phyloP scores from a whole-genome alignment of 92 coral and sea anemone species.

The Porites cylindrica region DNA sequence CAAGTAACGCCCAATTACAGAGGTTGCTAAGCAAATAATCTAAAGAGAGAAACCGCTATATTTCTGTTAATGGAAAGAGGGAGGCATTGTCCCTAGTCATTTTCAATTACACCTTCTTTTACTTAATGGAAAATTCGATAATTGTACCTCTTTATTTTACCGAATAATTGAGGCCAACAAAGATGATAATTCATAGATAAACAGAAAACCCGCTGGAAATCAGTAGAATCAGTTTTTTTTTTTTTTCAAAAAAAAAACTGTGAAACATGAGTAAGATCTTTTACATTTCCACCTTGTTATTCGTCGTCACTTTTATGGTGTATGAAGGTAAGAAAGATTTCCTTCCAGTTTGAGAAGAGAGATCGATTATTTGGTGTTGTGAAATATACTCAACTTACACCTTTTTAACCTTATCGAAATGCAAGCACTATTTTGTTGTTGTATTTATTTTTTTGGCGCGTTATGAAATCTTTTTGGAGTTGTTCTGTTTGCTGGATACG shows the following conservation, averaged over 20 bases:
- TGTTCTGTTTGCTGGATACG: too few relatives aligned
- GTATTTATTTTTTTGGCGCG: too few relatives aligned
- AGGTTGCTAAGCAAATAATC: background rate
- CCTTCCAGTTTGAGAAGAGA: background rate
- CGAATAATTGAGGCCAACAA: background rate
- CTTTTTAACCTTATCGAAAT: too few relatives aligned
- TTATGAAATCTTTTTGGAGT: too few relatives aligned
- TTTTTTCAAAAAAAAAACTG: background rate
- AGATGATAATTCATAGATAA: background rate
- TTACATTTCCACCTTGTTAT: background rate
- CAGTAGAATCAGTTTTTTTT: background rate
- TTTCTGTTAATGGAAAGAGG: slow-evolving; percentile 12
- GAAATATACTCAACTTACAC: too few relatives aligned
- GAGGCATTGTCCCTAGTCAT: background rate
- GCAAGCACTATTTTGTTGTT: too few relatives aligned
- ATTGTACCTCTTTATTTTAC: background rate
- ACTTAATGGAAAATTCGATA: slow-evolving; percentile 24
- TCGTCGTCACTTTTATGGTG: background rate
- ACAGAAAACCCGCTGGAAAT: background rate
- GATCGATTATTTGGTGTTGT: background rate
- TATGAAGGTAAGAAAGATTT: slow-evolving; percentile 13
- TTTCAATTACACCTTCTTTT: slow-evolving; percentile 1
- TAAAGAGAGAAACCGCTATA: background rate
- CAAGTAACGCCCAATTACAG: background rate
- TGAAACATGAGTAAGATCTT: background rate